These are phyloP conservation scores for Myopa testacea DNA, from an alignment of 2,888 invertebrate genomes.

Conservation along the genomic window DNA sequence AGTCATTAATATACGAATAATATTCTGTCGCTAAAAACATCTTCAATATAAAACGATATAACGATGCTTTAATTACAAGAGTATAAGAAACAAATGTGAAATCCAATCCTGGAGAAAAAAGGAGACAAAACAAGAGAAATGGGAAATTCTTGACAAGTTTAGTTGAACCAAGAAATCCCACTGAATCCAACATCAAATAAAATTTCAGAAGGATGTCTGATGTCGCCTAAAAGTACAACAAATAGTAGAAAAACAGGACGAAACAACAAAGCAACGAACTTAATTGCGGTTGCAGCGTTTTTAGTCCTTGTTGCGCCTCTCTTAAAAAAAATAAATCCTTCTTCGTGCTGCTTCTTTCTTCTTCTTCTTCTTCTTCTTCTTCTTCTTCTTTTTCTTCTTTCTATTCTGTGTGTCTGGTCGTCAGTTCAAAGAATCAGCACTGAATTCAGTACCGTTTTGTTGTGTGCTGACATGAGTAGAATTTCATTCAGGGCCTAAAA, in stretches of 20 bases:
- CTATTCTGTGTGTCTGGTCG: not conserved
- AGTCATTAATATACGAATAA: no score
- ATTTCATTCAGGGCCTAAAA: constrained; percentile 34
- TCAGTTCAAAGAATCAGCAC: no score
- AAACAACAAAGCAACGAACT: constrained; percentile 6
- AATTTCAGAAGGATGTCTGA: not conserved
- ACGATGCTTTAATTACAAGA: no score
- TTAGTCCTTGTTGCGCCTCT: not conserved
- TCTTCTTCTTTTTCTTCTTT: not conserved
- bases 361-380: not conserved
- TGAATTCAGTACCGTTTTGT: not conserved
- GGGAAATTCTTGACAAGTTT: no score
- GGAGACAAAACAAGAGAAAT: no score
- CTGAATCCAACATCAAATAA: constrained; percentile 16
- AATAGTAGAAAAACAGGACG: not conserved
- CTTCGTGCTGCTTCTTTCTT: no score
- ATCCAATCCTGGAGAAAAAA: no score
- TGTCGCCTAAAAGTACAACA: not conserved
- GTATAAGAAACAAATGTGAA: no score
- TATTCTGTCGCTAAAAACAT: no score
- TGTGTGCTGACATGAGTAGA: constrained; percentile 39
- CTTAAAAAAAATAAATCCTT: not conserved
- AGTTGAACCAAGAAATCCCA: no score
- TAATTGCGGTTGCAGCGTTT: not conserved
- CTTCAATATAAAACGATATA: no score